Conservation (phyloP, 2,888 invertebrate species). For the Nomada flava region DNA sequence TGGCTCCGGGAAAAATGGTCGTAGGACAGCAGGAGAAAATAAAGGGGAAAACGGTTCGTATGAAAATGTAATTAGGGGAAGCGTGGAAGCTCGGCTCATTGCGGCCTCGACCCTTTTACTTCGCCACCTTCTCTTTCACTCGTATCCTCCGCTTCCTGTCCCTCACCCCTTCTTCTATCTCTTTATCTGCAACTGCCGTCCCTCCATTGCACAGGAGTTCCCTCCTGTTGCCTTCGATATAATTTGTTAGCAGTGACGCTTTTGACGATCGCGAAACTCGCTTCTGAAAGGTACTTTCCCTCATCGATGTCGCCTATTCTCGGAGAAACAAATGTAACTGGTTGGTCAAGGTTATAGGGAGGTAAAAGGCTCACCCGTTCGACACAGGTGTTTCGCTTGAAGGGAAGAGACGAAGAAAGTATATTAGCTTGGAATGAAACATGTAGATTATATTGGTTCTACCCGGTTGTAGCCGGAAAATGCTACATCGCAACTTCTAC, state of each 20-base stretch:
- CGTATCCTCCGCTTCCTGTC: slow-evolving; percentile 42
- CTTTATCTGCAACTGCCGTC: slow-evolving; percentile 31
- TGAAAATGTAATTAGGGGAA: slow-evolving; percentile 81
- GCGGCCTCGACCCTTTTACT: slow-evolving; percentile 76
- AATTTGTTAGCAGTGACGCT: slow-evolving; percentile 70
- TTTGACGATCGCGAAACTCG: slow-evolving; percentile 46
- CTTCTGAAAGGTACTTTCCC: neutral
- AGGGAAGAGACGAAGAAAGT: too few species aligned
- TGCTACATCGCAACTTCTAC: too few species aligned
- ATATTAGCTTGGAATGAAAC: too few species aligned
- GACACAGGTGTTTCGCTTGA: too few species aligned
- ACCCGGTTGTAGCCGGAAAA: too few species aligned
- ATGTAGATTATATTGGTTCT: too few species aligned
- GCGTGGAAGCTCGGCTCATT: slow-evolving; percentile 78
- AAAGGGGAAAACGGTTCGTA: slow-evolving; percentile 79
- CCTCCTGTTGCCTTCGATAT: slow-evolving; percentile 65
- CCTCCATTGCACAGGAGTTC: slow-evolving; percentile 13
- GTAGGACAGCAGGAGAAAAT: slow-evolving; percentile 73
- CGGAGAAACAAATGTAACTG: too few species aligned
- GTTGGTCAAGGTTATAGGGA: too few species aligned
- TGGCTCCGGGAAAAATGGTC: slow-evolving; percentile 74
- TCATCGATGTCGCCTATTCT: too few species aligned
- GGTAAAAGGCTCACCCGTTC: too few species aligned
- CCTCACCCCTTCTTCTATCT: slow-evolving; percentile 19
- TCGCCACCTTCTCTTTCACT: slow-evolving; percentile 68